These are phyloP conservation scores for Xylota segnis DNA, from an alignment of 2,888 invertebrate genomes.

Conservation along the genomic window DNA sequence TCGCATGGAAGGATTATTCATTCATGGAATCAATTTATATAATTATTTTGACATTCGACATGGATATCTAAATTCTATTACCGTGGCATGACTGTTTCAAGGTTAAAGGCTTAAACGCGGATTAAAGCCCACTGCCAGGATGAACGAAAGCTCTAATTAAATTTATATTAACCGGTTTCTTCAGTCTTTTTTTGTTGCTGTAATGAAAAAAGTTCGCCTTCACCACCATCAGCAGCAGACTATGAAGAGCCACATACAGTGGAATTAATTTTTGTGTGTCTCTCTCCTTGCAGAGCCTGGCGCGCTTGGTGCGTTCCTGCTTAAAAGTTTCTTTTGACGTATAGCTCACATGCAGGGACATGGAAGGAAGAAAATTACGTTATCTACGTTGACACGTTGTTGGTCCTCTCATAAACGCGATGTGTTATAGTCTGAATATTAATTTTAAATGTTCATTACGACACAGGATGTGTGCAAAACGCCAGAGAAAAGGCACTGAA, in stretches of 20 bases:
- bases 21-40: too few relatives aligned
- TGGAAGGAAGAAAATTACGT: neutral
- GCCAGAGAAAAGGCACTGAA: neutral
- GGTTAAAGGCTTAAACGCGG: constrained; percentile 11
- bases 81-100: neutral
- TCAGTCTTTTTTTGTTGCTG: too few relatives aligned
- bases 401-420: constrained; percentile 12
- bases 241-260: neutral
- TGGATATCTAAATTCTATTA: constrained; percentile 6
- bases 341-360: constrained; percentile 3
- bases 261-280: too few relatives aligned
- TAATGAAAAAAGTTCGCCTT: constrained; percentile 6
- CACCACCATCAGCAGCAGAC: neutral
- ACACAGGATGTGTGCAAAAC: neutral
- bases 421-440: constrained; percentile 3
- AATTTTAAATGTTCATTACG: constrained; percentile 22
- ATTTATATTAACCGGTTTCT: neutral
- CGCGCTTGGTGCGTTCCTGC: neutral
- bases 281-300: too few relatives aligned
- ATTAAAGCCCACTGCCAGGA: neutral
- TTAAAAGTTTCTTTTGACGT: constrained; percentile 11
- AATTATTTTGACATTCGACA: constrained; percentile 14
- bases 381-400: constrained; percentile 12
- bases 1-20: too few relatives aligned
- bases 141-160: neutral